Percentiles rank a stretch among this genome's conserved stretches.
Conservation (phyloP, 2,888 invertebrate species). For the Synergus laeviventris region DNA sequence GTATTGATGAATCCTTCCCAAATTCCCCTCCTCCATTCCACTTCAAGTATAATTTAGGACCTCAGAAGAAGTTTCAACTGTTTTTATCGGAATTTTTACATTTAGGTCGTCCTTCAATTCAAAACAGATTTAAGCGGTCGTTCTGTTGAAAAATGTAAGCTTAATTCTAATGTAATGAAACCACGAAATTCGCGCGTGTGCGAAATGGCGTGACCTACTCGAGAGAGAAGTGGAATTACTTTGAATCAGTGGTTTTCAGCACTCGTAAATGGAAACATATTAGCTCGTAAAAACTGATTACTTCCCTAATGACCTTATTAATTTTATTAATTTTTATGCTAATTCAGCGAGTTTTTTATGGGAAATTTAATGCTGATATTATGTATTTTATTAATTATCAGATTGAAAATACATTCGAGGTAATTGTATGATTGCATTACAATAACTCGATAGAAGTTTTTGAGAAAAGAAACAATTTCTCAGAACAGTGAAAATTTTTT, state of each 20-base stretch:
- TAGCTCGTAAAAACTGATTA: slow-evolving; percentile 17
- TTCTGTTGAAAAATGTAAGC: not conserved
- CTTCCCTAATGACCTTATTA: slow-evolving; percentile 16
- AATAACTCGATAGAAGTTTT: not conserved
- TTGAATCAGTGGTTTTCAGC: slow-evolving; percentile 24
- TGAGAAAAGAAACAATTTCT: too few relatives aligned
- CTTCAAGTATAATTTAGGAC: not conserved
- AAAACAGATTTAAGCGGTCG: not conserved
- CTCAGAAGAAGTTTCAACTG: not conserved
- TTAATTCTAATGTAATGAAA: slow-evolving; percentile 7
- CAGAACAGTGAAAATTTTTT: too few relatives aligned
- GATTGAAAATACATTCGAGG: not conserved
- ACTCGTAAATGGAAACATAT: slow-evolving; percentile 21
- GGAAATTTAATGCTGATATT: too few relatives aligned
- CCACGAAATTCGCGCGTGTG: not conserved
- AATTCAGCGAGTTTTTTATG: not conserved
- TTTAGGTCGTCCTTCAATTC: not conserved
- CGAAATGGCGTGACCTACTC: slow-evolving; percentile 14
- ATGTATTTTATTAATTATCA: not conserved
- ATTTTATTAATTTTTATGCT: slow-evolving; percentile 14
- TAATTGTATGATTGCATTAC: not conserved
- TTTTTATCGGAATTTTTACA: not conserved
- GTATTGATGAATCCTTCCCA: too few relatives aligned
- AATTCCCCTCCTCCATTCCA: too few relatives aligned
- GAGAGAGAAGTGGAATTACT: slow-evolving; percentile 13